Evolutionary conservation across 2,888 invertebrate genomes (phyloP).

Genomic region (Gibbula magus): DNA sequence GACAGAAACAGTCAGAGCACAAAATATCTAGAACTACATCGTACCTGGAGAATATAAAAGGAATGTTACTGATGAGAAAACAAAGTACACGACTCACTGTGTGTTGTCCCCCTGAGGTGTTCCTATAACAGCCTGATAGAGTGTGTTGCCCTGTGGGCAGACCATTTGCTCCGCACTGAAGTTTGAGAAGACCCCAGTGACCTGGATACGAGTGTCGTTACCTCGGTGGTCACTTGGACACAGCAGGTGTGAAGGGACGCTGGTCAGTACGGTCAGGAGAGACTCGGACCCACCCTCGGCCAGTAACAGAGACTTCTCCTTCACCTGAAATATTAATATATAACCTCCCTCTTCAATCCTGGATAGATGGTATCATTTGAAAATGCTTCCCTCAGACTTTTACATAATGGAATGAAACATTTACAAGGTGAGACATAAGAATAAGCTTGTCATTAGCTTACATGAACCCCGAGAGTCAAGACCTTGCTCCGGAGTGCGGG

Average conservation of each 20-base stretch:
- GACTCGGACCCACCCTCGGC: constrained; percentile 34
- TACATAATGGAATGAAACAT: too few species aligned
- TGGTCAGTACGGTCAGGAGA: constrained; percentile 28
- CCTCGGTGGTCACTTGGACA: constrained; percentile 22
- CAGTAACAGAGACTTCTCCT: constrained; percentile 27
- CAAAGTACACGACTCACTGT: not conserved
- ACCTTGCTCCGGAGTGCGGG: not conserved
- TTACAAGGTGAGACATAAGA: too few species aligned
- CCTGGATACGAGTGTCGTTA: constrained; percentile 1
- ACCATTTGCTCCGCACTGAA: constrained; percentile 31
- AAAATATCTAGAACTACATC: too few species aligned
- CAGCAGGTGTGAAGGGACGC: constrained; percentile 40
- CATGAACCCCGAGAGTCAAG: constrained; percentile 4
- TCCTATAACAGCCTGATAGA: constrained; percentile 37
- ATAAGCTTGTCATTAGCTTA: not conserved
- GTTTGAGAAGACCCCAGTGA: constrained; percentile 4
- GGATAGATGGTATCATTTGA: too few species aligned
- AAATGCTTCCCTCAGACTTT: too few species aligned
- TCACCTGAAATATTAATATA: constrained; percentile 25
- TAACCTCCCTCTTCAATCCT: too few species aligned
- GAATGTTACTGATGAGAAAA: not conserved
- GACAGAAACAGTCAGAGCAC: too few species aligned
- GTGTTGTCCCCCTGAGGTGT: not conserved
- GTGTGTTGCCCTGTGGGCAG: constrained; percentile 44
- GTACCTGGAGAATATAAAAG: too few species aligned